These are phyloP conservation scores for Clarias laeviceps DNA, from an alignment of 2,797 vertebrate genomes.

Conservation along the genomic window DNA sequence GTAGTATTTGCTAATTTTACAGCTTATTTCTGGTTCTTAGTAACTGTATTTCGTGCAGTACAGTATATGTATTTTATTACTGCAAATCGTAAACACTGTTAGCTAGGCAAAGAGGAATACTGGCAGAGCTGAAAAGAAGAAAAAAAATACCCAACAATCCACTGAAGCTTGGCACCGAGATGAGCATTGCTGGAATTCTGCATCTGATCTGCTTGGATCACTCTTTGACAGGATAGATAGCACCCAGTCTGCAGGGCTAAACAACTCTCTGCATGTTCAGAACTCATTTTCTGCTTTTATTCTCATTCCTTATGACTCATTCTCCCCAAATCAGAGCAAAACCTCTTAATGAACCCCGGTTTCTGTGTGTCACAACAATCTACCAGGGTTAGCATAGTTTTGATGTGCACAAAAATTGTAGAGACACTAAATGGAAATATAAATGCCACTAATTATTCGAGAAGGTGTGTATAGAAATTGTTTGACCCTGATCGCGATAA, in stretches of 20 bases:
- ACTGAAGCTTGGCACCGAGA: slow-evolving; percentile 66
- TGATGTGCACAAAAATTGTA: not conserved
- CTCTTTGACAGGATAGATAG: slow-evolving; percentile 68
- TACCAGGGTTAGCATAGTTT: not conserved
- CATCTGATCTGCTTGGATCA: slow-evolving; percentile 70
- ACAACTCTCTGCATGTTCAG: slow-evolving; percentile 16
- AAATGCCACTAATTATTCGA: not conserved
- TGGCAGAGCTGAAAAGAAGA: not conserved
- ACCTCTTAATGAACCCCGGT: not conserved
- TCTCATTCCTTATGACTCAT: slow-evolving; percentile 9
- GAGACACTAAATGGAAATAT: not conserved
- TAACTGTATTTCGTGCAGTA: not conserved
- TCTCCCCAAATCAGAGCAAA: slow-evolving; percentile 2
- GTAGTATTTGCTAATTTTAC: not conserved
- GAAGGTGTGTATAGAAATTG: not conserved
- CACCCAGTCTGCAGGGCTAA: slow-evolving; percentile 32
- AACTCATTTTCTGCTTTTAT: slow-evolving; percentile 54
- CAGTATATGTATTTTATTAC: not conserved
- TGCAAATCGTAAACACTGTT: not conserved
- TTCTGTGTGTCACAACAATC: slow-evolving; percentile 11
- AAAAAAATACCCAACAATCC: slow-evolving; percentile 20
- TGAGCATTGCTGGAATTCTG: slow-evolving; percentile 78
- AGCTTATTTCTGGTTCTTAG: not conserved
- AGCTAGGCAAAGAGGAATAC: not conserved
- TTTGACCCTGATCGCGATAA: not conserved